Evolutionary conservation across 2,113 vertebrate species (phyloP).

Genomic region (Hyperopisus bebe): DNA sequence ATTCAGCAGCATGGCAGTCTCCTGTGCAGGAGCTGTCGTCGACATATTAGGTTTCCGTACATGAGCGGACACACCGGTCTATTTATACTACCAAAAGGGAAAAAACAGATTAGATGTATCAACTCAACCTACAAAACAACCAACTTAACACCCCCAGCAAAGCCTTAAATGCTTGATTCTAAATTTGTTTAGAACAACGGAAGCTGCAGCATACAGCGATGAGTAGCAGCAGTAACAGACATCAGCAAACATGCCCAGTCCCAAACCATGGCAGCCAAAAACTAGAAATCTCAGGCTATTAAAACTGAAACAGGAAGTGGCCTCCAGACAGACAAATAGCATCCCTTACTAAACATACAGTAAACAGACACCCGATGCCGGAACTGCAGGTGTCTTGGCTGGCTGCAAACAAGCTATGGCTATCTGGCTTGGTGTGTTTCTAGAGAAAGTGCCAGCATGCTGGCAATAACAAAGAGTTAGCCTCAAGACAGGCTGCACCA

Average conservation of each 20-base stretch:
- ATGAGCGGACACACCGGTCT: neutral
- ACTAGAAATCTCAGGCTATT: neutral
- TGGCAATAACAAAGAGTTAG: neutral
- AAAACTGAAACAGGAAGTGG: neutral
- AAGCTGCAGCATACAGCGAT: neutral
- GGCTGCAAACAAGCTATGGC: neutral
- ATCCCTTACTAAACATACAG: neutral
- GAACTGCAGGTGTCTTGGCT: neutral
- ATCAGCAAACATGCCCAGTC: neutral
- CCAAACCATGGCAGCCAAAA: neutral
- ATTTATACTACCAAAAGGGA: constrained; percentile 13
- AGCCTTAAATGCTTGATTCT: neutral
- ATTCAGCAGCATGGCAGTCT: neutral
- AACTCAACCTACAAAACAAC: constrained; percentile 17
- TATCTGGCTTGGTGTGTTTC: neutral
- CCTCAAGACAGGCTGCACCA: neutral
- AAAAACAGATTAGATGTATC: constrained; percentile 3
- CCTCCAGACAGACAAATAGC: neutral
- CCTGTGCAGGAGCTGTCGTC: neutral
- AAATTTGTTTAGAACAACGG: constrained; percentile 4
- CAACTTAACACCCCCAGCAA: neutral
- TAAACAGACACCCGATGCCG: neutral
- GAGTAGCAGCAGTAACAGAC: neutral
- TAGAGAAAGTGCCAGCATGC: neutral
- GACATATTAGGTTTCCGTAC: neutral